Conservation (phyloP, 2,113 vertebrate genomes). For the Serinus canaria region DNA sequence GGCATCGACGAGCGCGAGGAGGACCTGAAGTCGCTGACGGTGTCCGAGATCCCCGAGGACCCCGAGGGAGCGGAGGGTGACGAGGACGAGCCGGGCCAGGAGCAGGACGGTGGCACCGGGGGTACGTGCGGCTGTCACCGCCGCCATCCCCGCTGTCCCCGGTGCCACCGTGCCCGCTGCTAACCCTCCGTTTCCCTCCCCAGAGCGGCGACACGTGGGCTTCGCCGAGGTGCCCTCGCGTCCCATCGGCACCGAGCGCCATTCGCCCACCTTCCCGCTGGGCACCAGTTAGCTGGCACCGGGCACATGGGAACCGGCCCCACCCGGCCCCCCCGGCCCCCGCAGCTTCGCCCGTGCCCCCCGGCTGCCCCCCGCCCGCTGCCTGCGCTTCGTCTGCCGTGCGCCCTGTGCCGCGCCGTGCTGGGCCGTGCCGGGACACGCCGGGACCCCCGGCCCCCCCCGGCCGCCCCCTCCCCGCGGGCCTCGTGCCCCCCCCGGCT, state of each 20-base stretch:
- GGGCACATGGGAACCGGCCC: neutral
- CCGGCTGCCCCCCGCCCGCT: neutral
- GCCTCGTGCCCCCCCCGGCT: too few species aligned
- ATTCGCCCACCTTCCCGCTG: conserved; percentile 45
- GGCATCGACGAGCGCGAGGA: conserved; percentile 36
- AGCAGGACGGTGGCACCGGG: neutral
- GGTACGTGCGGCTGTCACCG: neutral
- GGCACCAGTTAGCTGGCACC: conserved; percentile 49
- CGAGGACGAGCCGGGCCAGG: neutral
- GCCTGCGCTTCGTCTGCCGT: neutral
- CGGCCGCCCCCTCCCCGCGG: too few species aligned
- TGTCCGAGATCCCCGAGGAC: conserved; percentile 43
- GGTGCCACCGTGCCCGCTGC: neutral
- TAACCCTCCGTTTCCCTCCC: neutral
- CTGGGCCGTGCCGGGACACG: too few species aligned
- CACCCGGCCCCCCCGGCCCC: neutral
- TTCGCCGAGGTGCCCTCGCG: conserved; percentile 13
- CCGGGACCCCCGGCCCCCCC: too few species aligned
- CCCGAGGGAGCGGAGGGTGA: conserved; percentile 4
- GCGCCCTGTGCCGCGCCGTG: too few species aligned
- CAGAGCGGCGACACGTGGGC: conserved; percentile 32
- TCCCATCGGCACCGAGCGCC: conserved; percentile 28
- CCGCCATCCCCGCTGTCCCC: rapidly evolving
- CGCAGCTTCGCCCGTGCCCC: neutral
- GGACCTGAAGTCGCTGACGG: conserved; percentile 20